These are phyloP conservation scores for Drosophila prostipennis DNA, from an alignment of 2,888 invertebrate species.

Conservation along the genomic window DNA sequence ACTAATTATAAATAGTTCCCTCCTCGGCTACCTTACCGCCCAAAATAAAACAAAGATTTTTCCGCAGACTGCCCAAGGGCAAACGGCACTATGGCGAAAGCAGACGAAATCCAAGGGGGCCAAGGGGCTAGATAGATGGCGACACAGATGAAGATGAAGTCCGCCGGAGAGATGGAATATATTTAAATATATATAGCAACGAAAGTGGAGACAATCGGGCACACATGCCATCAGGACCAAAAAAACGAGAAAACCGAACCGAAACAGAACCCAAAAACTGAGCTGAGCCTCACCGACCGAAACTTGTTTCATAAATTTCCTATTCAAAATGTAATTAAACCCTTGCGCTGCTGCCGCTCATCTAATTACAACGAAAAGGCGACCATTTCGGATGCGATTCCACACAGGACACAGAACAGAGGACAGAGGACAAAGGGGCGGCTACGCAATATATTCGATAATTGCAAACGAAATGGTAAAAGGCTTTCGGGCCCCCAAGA, in stretches of 20 bases:
- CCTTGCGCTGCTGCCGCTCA: slow-evolving; percentile 69
- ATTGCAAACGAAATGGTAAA: slow-evolving; percentile 69
- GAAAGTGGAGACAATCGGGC: slow-evolving; percentile 55
- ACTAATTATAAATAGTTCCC: slow-evolving; percentile 28
- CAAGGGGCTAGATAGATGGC: background rate
- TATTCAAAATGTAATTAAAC: slow-evolving; percentile 79
- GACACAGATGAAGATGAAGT: slow-evolving; percentile 6
- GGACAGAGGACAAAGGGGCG: background rate
- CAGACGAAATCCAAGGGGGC: slow-evolving; percentile 6
- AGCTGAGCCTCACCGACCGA: slow-evolving; percentile 49
- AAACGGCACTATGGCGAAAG: slow-evolving; percentile 36
- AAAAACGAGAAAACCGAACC: slow-evolving; percentile 9
- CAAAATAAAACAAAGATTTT: slow-evolving; percentile 14
- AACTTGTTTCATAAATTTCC: slow-evolving; percentile 79
- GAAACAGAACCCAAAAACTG: slow-evolving; percentile 36
- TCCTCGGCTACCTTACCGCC: background rate
- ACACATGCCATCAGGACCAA: slow-evolving; percentile 60
- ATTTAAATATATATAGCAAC: background rate
- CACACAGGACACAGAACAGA: background rate
- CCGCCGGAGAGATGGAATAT: background rate
- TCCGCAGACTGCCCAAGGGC: slow-evolving; percentile 21
- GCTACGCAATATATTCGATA: slow-evolving; percentile 69
- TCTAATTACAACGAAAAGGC: slow-evolving; percentile 75
- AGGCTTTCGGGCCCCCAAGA: slow-evolving; percentile 3
- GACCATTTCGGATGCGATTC: slow-evolving; percentile 35